Conservation (phyloP, 35 echinoderm and acorn worm genomes). For the Ptychodera flava region DNA sequence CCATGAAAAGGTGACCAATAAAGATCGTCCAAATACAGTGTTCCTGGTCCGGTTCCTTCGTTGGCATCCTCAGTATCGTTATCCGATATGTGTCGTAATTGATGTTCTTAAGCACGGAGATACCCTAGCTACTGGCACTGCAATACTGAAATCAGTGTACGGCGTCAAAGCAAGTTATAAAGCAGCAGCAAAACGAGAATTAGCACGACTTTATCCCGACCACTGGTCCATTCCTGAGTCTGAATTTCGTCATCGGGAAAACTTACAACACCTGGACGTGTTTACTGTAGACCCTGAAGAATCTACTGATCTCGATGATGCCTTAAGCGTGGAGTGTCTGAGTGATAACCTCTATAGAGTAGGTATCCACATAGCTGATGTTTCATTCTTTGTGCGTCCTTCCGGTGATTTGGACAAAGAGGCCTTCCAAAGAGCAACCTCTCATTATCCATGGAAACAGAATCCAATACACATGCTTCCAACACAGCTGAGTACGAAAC, state of each 20-base stretch:
- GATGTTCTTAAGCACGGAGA: slow-evolving; percentile 60
- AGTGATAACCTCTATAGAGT: slow-evolving; percentile 21
- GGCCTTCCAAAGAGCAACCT: slow-evolving; percentile 48
- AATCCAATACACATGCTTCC: slow-evolving; percentile 77
- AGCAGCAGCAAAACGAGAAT: slow-evolving; percentile 23
- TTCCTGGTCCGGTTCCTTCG: slow-evolving; percentile 82
- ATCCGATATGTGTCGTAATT: slow-evolving; percentile 74
- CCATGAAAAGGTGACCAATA: slow-evolving; percentile 36
- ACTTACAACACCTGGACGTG: slow-evolving; percentile 36
- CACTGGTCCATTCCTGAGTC: slow-evolving; percentile 63
- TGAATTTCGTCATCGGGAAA: slow-evolving; percentile 38
- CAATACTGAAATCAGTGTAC: slow-evolving; percentile 68
- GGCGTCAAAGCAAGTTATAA: slow-evolving; percentile 64
- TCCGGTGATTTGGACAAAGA: slow-evolving; percentile 64
- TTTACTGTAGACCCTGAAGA: slow-evolving; percentile 82
- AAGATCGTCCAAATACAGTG: slow-evolving; percentile 54
- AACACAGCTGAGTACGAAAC: slow-evolving; percentile 43
- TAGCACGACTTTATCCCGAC: slow-evolving; percentile 33
- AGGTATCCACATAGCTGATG: slow-evolving; percentile 94
- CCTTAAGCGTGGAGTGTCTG: slow-evolving; percentile 44
- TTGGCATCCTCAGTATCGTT: slow-evolving; percentile 51
- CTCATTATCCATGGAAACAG: slow-evolving; percentile 54
- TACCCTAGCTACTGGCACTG: slow-evolving; percentile 40
- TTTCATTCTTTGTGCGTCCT: slow-evolving; percentile 66
- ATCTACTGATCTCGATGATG: slow-evolving; percentile 83